Evolutionary conservation across 2,888 invertebrate genomes (phyloP).

Genomic region (Melitaea athalia): DNA sequence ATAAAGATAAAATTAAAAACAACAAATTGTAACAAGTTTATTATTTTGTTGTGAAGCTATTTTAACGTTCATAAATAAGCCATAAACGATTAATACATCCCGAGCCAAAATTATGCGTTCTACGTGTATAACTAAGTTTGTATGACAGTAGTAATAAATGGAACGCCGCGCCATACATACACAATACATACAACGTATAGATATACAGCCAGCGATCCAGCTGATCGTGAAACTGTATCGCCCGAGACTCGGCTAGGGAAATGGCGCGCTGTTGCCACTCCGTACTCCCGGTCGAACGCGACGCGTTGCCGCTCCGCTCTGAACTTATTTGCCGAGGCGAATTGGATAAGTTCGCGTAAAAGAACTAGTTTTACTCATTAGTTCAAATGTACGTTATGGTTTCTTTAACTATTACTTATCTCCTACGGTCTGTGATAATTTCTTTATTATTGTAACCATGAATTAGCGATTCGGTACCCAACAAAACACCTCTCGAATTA

Average conservation of each 20-base stretch:
- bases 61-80: too few relatives aligned
- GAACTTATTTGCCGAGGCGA: slow-evolving; percentile 9
- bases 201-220: slow-evolving; percentile 26
- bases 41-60: too few relatives aligned
- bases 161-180: slow-evolving; percentile 1
- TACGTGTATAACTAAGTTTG: neutral
- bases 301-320: slow-evolving; percentile 21
- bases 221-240: slow-evolving; percentile 41
- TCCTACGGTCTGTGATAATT: neutral
- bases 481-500: too few relatives aligned
- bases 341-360: slow-evolving; percentile 5
- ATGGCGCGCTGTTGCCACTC: slow-evolving; percentile 32
- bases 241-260: slow-evolving; percentile 12
- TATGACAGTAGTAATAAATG: slow-evolving; percentile 9
- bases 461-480: neutral
- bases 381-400: neutral
- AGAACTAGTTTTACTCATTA: neutral
- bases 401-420: slow-evolving; percentile 3
- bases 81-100: too few relatives aligned
- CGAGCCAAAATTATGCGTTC: neutral
- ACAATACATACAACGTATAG: slow-evolving; percentile 1
- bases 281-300: slow-evolving; percentile 6
- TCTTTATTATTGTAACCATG: neutral
- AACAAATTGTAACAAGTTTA: too few relatives aligned
- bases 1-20: too few relatives aligned